A percentile compares a stretch with the other conserved stretches of the same genome.
Evolutionary conservation across 2,113 vertebrate species (phyloP).

Genomic region (Entelurus aequoreus): DNA sequence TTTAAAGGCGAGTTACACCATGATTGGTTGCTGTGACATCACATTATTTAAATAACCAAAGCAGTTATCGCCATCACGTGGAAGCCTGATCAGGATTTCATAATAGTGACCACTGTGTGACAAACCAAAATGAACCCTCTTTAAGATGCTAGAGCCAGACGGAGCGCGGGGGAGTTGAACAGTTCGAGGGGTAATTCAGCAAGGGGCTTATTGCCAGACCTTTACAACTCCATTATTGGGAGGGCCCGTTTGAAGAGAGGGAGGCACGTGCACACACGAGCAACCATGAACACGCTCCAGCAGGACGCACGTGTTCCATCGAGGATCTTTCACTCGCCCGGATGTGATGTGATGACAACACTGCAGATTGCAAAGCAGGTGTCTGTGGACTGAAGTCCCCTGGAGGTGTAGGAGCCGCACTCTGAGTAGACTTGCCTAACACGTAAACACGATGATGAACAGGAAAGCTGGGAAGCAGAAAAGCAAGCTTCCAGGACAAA

Average conservation of each 20-base stretch:
- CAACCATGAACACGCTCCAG: constrained; percentile 19
- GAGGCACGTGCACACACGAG: background rate
- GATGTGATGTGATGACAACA: constrained; percentile 12
- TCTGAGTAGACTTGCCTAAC: background rate
- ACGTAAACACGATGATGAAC: background rate
- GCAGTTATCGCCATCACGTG: no score
- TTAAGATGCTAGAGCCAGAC: background rate
- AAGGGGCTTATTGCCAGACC: constrained; percentile 53
- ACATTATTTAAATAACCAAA: no score
- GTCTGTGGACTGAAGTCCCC: constrained; percentile 5
- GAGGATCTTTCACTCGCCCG: constrained; percentile 12
- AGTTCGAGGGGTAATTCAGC: constrained; percentile 25
- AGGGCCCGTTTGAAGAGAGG: constrained; percentile 20
- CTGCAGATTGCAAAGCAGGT: constrained; percentile 3
- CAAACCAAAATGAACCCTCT: no score
- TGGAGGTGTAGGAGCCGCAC: background rate
- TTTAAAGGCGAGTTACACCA: no score
- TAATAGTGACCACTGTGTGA: no score
- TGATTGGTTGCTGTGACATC: no score
- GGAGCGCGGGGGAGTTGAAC: constrained; percentile 15
- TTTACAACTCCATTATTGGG: constrained; percentile 62
- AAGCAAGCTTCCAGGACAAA: no score
- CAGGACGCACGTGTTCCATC: constrained; percentile 3
- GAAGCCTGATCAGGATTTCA: no score
- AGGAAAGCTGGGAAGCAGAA: background rate